phyloP scores from a whole-genome alignment of 64 coral and sea anemone genomes.

The Porites lutea region DNA sequence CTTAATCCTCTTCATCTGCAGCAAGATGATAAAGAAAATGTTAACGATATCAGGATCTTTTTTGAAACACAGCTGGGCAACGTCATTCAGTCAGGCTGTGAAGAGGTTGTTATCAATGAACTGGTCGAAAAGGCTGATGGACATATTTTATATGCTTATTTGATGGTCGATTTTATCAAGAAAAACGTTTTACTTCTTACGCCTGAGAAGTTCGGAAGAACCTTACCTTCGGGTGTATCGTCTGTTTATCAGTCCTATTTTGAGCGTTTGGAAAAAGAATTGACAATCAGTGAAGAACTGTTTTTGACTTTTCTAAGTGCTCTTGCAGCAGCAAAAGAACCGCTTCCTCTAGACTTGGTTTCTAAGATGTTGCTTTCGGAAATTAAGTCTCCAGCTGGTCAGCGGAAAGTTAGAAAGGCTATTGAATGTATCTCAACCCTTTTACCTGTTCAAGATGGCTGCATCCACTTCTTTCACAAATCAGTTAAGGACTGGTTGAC shows the following conservation, averaged over 20 bases:
- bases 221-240: background rate
- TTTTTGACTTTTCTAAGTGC: constrained; percentile 45
- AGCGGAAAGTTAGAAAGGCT: background rate
- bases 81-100: no score
- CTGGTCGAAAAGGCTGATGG: no score
- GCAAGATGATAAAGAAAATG: no score
- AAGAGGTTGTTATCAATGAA: no score
- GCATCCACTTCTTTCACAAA: no score
- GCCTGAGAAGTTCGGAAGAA: background rate
- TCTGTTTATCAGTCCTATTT: constrained; percentile 67
- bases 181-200: background rate
- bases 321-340: constrained; percentile 8
- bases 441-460: constrained; percentile 22
- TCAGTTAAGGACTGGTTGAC: no score
- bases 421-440: background rate
- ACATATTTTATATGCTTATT: no score
- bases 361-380: background rate
- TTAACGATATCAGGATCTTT: no score
- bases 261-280: background rate
- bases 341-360: constrained; percentile 29
- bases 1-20: no score
- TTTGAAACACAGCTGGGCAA: no score
- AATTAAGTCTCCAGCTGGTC: no score
- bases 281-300: background rate
- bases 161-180: no score